Evolutionary conservation across 2,113 vertebrate species (phyloP), one percentile per base, ranked within the genome.

Genomic region (Aplodontia rufa): DNA sequence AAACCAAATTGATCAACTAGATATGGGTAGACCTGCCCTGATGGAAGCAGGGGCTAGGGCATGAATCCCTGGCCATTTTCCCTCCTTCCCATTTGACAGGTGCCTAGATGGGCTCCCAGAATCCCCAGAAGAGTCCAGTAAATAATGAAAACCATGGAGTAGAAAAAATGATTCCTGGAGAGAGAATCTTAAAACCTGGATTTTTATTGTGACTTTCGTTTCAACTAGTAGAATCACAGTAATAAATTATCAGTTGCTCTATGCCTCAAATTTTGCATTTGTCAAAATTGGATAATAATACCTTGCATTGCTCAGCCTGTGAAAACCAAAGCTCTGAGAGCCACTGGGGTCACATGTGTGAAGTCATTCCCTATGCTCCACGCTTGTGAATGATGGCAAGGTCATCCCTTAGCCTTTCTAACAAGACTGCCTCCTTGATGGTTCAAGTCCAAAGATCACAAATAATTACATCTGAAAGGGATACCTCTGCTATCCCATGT

Each of bases 241-340:
- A 85, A 53, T 42, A 95, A 80, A 64, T 84, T 14, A 80, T 40
- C 40, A 78, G 87, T 68, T 87, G 32, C 14, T 81, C 19, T 85
- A 87, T 66, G 35, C 37, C 58, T 76, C 13, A 72, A 60, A 16
- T 47, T 94, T 84, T 76, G 32, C n/a, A 69, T 80, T 93, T 58
- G 69, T 90, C 79, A 86, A 92, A 95, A 69, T 4, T 49, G 17
- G 22, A 62, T 88, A 88, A 87, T 84, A 92, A 66, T 45, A 95
- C 58, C 16, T 75, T 91, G 32, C 35, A 16, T 90, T 94, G 49
- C 35, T 88, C 11, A 69, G 47, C 40, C 12, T 47, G 14, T 11
- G 8, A 42, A 83, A 74, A 4, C 35, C 35, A 30, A 92, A 66
- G 37, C 45, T 37, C 12, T 49, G 42, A 45, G 58, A 92, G 78